These are phyloP conservation scores for Thymallus thymallus DNA, from an alignment of 2,113 vertebrate species.

Conservation along the genomic window DNA sequence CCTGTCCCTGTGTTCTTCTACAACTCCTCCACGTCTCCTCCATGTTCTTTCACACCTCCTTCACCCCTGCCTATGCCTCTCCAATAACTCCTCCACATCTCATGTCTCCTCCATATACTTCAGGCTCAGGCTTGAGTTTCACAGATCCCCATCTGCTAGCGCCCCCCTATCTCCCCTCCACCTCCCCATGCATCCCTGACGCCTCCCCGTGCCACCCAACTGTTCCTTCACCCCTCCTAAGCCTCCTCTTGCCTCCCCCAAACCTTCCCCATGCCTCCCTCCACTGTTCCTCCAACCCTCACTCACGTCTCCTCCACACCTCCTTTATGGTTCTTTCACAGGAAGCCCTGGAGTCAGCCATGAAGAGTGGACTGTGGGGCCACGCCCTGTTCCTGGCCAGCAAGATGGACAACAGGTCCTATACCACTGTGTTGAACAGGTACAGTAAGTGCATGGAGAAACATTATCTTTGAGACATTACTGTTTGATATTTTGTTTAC, in stretches of 20 bases:
- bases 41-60: constrained; percentile 40
- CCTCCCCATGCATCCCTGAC: too few species aligned
- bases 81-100: neutral
- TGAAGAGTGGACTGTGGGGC: constrained; percentile 88
- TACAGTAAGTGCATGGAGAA: constrained; percentile 21
- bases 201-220: too few species aligned
- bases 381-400: constrained; percentile 91
- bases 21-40: neutral
- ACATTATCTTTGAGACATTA: too few species aligned
- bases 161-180: too few species aligned
- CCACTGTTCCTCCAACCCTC: neutral
- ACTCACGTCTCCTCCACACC: neutral
- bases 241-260: neutral
- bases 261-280: too few species aligned
- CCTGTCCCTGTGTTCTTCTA: neutral
- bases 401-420: constrained; percentile 88
- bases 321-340: constrained; percentile 43
- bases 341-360: constrained; percentile 90
- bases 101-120: neutral
- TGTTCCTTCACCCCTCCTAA: neutral
- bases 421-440: constrained; percentile 87
- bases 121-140: too few species aligned
- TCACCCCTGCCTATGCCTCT: neutral
- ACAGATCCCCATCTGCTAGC: too few species aligned
- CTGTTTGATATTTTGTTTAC: too few species aligned